Percentiles rank a stretch among this genome's conserved stretches.
These are phyloP conservation scores for Heliconius sara DNA, from an alignment of 2,888 invertebrate genomes.

Conservation along the genomic window DNA sequence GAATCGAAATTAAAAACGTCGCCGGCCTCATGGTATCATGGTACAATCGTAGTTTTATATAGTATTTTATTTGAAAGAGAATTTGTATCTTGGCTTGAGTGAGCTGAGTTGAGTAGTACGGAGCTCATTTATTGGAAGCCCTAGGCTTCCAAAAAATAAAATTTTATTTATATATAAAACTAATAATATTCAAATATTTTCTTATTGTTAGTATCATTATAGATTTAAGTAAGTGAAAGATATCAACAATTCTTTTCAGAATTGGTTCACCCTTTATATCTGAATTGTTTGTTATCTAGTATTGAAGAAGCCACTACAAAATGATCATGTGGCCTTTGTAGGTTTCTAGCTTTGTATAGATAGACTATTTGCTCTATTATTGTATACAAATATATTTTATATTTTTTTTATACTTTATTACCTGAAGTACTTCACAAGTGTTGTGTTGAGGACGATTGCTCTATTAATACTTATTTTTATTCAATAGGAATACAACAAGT, in stretches of 20 bases:
- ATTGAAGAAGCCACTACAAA: slow-evolving; percentile 13
- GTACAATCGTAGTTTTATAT: too few species aligned
- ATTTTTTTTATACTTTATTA: not conserved
- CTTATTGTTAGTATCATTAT: slow-evolving; percentile 35
- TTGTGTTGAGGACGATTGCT: not conserved
- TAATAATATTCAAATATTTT: slow-evolving; percentile 35
- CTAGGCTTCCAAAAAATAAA: not conserved
- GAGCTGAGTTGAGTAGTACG: too few species aligned
- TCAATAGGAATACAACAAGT: not conserved
- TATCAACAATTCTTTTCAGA: slow-evolving; percentile 64
- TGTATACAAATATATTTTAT: not conserved
- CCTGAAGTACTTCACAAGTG: not conserved
- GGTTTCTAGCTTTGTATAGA: slow-evolving; percentile 10
- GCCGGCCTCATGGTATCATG: too few species aligned
- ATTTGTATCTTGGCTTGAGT: too few species aligned
- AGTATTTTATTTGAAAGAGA: too few species aligned
- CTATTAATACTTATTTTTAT: not conserved
- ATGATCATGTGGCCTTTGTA: slow-evolving; percentile 16
- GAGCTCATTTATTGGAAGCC: too few species aligned
- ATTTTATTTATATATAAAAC: not conserved
- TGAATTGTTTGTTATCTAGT: slow-evolving; percentile 46
- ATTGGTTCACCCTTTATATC: slow-evolving; percentile 61
- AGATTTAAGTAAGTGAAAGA: slow-evolving; percentile 64
- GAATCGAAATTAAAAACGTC: too few species aligned
- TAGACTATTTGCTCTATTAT: not conserved